A percentile compares a stretch with the other conserved stretches of the same genome.
Conservation (phyloP, 2,888 invertebrate species). For the Mythimna ferrago region DNA sequence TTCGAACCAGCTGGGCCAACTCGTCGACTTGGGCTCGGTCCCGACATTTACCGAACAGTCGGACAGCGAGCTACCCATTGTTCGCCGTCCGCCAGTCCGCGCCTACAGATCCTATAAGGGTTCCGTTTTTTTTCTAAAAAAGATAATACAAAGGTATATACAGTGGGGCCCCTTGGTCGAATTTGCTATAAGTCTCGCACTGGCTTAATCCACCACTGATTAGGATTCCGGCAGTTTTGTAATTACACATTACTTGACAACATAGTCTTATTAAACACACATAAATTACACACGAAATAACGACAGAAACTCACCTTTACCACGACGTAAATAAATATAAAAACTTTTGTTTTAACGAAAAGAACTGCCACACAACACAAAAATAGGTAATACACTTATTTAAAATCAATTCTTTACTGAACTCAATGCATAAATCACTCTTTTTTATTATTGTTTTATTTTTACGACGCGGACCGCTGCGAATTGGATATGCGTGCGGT, state of each 20-base stretch:
- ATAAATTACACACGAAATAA: constrained; percentile 2
- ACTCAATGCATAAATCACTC: constrained; percentile 12
- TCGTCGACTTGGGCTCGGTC: no score
- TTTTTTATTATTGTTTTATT: neutral
- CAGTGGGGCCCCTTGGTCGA: no score
- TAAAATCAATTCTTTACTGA: constrained; percentile 28
- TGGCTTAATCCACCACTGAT: no score
- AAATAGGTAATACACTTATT: neutral
- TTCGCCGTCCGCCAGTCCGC: no score
- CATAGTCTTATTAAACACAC: neutral
- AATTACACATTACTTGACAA: neutral
- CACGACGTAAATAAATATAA: constrained; percentile 9
- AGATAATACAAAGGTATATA: no score
- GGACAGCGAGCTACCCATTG: no score
- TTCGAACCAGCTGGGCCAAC: no score
- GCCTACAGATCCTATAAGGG: no score
- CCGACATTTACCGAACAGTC: no score
- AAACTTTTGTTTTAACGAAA: neutral
- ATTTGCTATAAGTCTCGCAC: no score
- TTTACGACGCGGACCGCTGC: constrained; percentile 11
- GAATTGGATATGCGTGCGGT: neutral
- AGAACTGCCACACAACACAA: constrained; percentile 8
- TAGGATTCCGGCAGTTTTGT: neutral
- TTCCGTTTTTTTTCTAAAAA: no score
- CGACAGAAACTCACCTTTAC: constrained; percentile 25